Evolutionary conservation across 1,140 invertebrate genomes (phyloP), one percentile per base, ranked within the genome.

Genomic region (Contarinia nasturtii): DNA sequence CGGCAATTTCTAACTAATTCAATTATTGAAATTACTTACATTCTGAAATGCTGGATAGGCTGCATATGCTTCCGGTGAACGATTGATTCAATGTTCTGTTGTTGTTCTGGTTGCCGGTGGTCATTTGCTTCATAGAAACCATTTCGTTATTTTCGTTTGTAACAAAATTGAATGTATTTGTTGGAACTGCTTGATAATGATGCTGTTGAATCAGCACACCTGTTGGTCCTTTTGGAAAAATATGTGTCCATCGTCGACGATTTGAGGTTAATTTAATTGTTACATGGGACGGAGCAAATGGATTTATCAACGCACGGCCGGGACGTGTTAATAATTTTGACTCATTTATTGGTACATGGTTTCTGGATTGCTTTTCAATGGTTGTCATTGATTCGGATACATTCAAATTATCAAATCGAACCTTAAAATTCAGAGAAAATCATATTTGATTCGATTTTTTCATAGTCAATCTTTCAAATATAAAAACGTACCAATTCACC

Each of bases 231-330:
- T 92, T 90, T 3, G 95, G 94, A 67, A 98, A 98, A 50, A 96
- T 95, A 63, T 99, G 94, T 7, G 92, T 95, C 95, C 95, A 99
- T 45, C 95, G 71, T 43, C 93, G 69, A 44, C 95, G 71, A 66
- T 97, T 97, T 43, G 92, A 95, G 1, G 94, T 98, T 42, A 97
- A 68, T 63, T 95, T 95, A 46, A 97, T 91, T 33, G 89, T 91
- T 47, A 96, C 89, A 59, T 94, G 86, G 0, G 90, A 92, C 0
- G 93, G 93, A 63, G 95, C 90, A 66, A 98, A 98, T 1, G 95
- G 95, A 69, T 98, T 98, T 48, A 98, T 88, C 8, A 89, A 67
- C 2, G 83, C 83, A 47, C 82, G 67, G 5, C 80, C 79, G 0
- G 80, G 78, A 14, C 79, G 64, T 33, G 74, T 68, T 14, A 76